Base-by-base conservation (phyloP, 2,888 invertebrate species). In the Acheta domesticus region DNA sequence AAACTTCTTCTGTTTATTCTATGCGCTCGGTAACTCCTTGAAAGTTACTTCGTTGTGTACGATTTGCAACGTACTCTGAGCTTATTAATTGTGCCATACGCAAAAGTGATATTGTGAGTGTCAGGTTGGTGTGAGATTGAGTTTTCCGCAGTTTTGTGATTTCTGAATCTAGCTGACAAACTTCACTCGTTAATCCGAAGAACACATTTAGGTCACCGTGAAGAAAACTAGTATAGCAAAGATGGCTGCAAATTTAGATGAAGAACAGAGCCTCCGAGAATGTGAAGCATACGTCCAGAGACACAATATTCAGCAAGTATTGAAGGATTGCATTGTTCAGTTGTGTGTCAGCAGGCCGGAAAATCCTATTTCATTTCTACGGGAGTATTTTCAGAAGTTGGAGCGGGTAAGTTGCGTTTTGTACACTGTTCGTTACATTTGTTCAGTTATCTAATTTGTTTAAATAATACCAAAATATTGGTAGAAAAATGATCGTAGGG, bases 291-390 rank as follows among this genome's bases (percentile, higher is more conserved):
- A 99, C 88, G 97, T 99, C 84, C 97, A 98, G 87, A 93, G 93
- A 85, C 97, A 99, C 88, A 97, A 96, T 87, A 96, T 99, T 86
- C 98, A 99, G 88, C 93, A 96, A 87, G 91, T 98, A 84, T 90
- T 99, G 83, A 99, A 98, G 89, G 97, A 96, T 88, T 98, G 97
- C 88, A 98, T 99, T 85, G 98, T 99, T 83, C 98, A 98, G 87
- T 90, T 99, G 85, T 99, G 99, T 89, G 95, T 99, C 83, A 96
- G 94, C 87, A 93, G 97, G 86, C 99, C 99, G 79, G 94, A 96
- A 84, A 98, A 99, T 89, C 99, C 99, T 49, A 94, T 98, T 84
- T 91, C 94, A 80, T 99, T 99, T 89, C 91, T 99, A 83, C 91
- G 96, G n/a, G 98, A 98, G 87, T 97, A 99, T 89, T 99, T 99